Evolutionary conservation across 2,113 vertebrate genomes (phyloP).

Genomic region (Nycticebus coucang): DNA sequence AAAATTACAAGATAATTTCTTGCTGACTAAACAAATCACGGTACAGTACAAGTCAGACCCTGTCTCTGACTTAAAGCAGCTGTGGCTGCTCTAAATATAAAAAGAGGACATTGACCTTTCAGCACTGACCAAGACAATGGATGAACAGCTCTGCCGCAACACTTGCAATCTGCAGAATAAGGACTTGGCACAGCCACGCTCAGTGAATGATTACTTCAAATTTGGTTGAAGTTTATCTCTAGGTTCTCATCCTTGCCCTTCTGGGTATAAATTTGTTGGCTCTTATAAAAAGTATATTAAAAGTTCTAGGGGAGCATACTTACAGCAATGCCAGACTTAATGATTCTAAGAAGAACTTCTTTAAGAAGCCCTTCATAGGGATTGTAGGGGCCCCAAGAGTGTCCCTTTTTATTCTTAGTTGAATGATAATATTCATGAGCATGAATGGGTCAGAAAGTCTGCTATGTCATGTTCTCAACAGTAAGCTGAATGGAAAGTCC

Average conservation of each 20-base stretch:
- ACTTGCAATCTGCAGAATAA: slow-evolving; percentile 68
- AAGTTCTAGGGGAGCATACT: background rate
- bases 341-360: background rate
- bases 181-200: slow-evolving; percentile 10
- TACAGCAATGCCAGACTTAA: background rate
- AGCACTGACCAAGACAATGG: slow-evolving; percentile 66
- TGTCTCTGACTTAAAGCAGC: slow-evolving; percentile 57
- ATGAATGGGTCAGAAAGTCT: background rate
- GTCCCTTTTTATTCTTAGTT: background rate
- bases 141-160: slow-evolving; percentile 62
- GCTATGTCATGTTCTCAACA: background rate
- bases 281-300: background rate
- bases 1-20: slow-evolving; percentile 77
- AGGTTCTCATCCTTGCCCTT: background rate
- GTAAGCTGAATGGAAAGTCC: background rate
- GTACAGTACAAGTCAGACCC: slow-evolving; percentile 59
- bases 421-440: background rate
- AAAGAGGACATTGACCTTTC: slow-evolving; percentile 73
- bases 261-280: background rate
- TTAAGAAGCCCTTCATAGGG: background rate
- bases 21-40: slow-evolving; percentile 76
- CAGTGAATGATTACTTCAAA: slow-evolving; percentile 40
- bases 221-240: background rate
- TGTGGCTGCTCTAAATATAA: slow-evolving; percentile 36
- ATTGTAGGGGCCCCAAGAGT: background rate